Evolutionary conservation across 2,888 invertebrate genomes (phyloP), one percentile per base, ranked within the genome.

Genomic region (Caenorhabditis parvicauda): DNA sequence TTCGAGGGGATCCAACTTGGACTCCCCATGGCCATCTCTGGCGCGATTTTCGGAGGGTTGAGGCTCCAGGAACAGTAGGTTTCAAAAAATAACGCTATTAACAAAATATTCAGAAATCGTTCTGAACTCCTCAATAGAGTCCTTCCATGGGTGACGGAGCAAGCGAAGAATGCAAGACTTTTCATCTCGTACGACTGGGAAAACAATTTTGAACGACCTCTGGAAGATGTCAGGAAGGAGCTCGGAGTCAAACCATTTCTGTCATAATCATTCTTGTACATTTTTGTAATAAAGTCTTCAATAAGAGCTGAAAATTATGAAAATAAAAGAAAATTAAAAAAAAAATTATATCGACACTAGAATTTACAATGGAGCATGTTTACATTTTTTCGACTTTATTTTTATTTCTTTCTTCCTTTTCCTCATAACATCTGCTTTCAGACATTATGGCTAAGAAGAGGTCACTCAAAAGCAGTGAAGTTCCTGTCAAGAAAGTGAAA

Each of bases 1-100:
- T 87, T 98, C 46, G 98, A 98, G 86, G 96, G 90, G 0, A 87
- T 96, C 54, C 98, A 99, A 84, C 90, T 90, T 12, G 89, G 88
- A 48, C 84, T 99, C 24, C 98, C 98, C 0, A 95, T 99, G 95
- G 95, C 95, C 81, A 86, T 91, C 61, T 87, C 89, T 49, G 98
- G 91, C 19, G 95, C 91, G 0, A 86, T 95, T 54, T 92, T 93
- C 86, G 96, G 95, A 12, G 90, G 94, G 1, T 84, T 89, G 14
- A 86, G 95, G 70, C 85, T 96, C 14, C 88, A 88, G 74, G 89
- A 91, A 53, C 92, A 90, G 88, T 87, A 84, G 51, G 54, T 35
- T n/a, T n/a, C n/a, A 50, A 54, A 25, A 12, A 1, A 28, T 12
- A 35, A 12, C 6, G n/a, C 9, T 9, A 38, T 28, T 6, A 28